Evolutionary conservation across 1,140 invertebrate genomes (phyloP), one percentile per base, ranked within the genome.

Genomic region (Solenopsis invicta): DNA sequence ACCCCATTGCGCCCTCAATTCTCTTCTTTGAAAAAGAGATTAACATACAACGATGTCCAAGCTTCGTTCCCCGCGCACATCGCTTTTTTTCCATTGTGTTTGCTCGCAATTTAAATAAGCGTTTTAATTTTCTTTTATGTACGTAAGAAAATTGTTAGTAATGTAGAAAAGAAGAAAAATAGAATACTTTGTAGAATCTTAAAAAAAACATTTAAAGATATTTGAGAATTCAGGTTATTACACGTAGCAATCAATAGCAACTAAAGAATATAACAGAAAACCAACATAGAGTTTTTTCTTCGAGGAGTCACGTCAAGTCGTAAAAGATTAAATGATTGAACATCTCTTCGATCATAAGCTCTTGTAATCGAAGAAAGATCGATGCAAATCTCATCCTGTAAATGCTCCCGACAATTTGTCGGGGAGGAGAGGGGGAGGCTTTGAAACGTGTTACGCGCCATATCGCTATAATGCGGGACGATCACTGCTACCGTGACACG

Each of bases 1-100:
- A 91, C 89, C 90, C 50, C 89, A 13, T 90, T 78, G 64, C 82
- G 45, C 82, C 34, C 81, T 88, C 29, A 61, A 61, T 82, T 77
- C 77, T 45, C 76, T 85, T 69, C 87, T 87, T 84, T 34, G 29
- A 85, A 37, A 48, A 69, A 91, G 75, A 88, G 84, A 91, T 91
- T 90, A 91, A 91, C 87, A 67, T 82, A 41, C 67, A 61, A 41
- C 50, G 12, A 21, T 34, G 41, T 18, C 56, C 59, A 71, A 77
- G 18, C 24, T 74, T 5, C n/a, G 18, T 76, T 18, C 13, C 78
- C 29, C n/a, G 24, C 45, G 10, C n/a, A n/a, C 37, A 41, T 50
- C 41, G 41, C 2, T 29, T 18, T 59, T 45, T 69, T 13, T 34
- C 18, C 16, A 34, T 10, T 21, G 6, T 56, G 18, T 24, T 45